Evolutionary conservation across 2,797 vertebrate species (phyloP), one percentile per base, ranked within the genome.

Genomic region (Gobionotothen gibberifrons): DNA sequence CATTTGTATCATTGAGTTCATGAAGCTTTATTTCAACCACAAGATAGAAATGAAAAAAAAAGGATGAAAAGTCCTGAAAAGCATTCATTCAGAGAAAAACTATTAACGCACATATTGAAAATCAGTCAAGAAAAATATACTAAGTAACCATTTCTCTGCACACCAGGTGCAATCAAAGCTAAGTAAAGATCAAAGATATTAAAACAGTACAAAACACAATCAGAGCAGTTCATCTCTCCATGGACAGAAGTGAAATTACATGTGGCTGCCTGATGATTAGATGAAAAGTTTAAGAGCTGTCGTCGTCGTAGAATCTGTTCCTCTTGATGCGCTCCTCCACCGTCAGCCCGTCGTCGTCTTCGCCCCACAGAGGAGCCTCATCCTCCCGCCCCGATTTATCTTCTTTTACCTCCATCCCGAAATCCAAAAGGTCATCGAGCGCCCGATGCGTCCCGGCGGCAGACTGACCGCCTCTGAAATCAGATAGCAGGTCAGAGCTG

Each of bases 311-410:
- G 87, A 87, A 94, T 90, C 95, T 92, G 29, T 95, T 96, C 82
- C 90, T 95, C 90, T 96, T 95, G 86, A 96, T 97, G 90, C 95
- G 91, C 84, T 97, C 93, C 88, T 96, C 94, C 77, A 90, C 87
- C 0, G 95, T 94, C 84, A 96, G 87, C 26, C 70, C 78, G 13
- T 90, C 86, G 6, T 91, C 89, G 42, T 89, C 89, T 32, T 88
- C 73, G 0, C 5, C 76, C 90, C 89, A 93, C 78, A 86, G 78
- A 76, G 39, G 68, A 9, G 67, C 21, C 26, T 74, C 82, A 6
- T 74, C 79, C 59, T 54, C 55, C 3, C 44, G 65, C 63, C 58
- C 57, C 9, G 36, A 57, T 63, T 51, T 73, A 14, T 66, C 47
- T 36, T 55, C 85, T 62, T 65, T 72, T 17, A 57, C 63, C 51